Evolutionary conservation across 2,113 vertebrate species (phyloP), one percentile per base, ranked within the genome.

Genomic region (Synchiropus splendidus): DNA sequence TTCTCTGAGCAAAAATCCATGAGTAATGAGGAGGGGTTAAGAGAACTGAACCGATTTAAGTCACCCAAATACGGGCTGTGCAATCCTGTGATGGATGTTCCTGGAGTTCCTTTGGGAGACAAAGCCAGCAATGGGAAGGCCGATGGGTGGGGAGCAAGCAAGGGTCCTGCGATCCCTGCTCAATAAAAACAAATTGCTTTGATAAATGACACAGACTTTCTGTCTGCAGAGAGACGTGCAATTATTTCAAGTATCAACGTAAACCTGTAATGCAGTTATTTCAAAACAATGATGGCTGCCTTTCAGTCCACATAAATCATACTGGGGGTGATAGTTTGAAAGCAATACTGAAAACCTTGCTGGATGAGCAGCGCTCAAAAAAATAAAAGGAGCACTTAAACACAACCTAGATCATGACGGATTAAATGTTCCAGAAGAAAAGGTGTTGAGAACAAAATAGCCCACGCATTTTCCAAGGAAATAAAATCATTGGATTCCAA

Each of bases 21-120:
- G 83, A 85, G 74, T 82, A 69, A 85, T 86, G 81, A 72, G 72
- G 76, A 80, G 36, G 63, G 85, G 83, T 86, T 86, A 86, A 86
- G 85, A 85, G 85, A 84, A 84, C 70, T 85, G 85, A 86, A 86
- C 83, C 85, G 78, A 81, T 86, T 86, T 85, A 84, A 85, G 82
- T 85, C 81, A 80, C 82, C 85, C 83, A 85, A 83, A 85, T 79
- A 85, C 81, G 80, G 81, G 69, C 69, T 75, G 68, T 61, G 51
- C 53, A 47, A 72, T 64, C 16, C 60, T 33, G 17, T 83, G 80
- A 83, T 80, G 64, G 67, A 83, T 83, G 79, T 36, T 67, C 50
- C 50, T 33, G 51, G 59, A 52, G 71, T 56, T 76, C 79, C 75
- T 74, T 48, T 69, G 75, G 66, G 74, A 78, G 74, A 73, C 56